Percentiles rank a stretch among this genome's conserved stretches.
Conservation (phyloP, 2,888 invertebrate species). For the Leptinotarsa haldemani region DNA sequence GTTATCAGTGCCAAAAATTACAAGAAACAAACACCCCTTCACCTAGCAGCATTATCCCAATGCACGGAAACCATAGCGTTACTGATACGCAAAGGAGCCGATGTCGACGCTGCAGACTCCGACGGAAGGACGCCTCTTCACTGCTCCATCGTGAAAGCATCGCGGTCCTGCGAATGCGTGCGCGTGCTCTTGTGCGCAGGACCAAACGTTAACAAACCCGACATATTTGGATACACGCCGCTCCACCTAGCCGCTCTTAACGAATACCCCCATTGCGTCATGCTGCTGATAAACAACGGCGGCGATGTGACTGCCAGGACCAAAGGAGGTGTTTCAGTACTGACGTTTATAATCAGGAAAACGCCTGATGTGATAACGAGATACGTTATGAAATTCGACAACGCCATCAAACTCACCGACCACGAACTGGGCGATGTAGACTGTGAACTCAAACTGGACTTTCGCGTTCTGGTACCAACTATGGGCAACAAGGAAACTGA, state of each 20-base stretch:
- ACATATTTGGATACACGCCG: conserved; percentile 86
- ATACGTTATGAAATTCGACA: conserved; percentile 73
- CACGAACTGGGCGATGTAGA: conserved; percentile 89
- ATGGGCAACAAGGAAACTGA: conserved; percentile 79
- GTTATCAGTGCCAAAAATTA: conserved; percentile 80
- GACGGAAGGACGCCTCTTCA: conserved; percentile 85
- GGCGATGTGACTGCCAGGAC: conserved; percentile 86
- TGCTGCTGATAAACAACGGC: conserved; percentile 79
- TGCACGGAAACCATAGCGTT: conserved; percentile 81
- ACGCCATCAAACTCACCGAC: conserved; percentile 80
- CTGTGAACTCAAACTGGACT: conserved; percentile 81
- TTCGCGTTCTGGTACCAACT: conserved; percentile 73
- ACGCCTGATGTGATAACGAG: conserved; percentile 85
- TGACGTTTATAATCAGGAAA: conserved; percentile 85
- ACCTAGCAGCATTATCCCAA: conserved; percentile 85
- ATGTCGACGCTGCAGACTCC: conserved; percentile 71
- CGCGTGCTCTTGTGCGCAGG: conserved; percentile 74
- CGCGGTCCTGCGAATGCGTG: conserved; percentile 78
- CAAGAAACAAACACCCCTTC: conserved; percentile 84
- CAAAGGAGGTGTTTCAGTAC: conserved; percentile 82
- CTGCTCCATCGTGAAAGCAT: conserved; percentile 83
- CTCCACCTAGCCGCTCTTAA: conserved; percentile 86
- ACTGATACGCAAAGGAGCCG: conserved; percentile 71
- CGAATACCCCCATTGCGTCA: conserved; percentile 82
- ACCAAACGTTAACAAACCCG: conserved; percentile 80